phyloP scores from a whole-genome alignment of 2,888 invertebrate genomes.

The Thymelicus lineola region DNA sequence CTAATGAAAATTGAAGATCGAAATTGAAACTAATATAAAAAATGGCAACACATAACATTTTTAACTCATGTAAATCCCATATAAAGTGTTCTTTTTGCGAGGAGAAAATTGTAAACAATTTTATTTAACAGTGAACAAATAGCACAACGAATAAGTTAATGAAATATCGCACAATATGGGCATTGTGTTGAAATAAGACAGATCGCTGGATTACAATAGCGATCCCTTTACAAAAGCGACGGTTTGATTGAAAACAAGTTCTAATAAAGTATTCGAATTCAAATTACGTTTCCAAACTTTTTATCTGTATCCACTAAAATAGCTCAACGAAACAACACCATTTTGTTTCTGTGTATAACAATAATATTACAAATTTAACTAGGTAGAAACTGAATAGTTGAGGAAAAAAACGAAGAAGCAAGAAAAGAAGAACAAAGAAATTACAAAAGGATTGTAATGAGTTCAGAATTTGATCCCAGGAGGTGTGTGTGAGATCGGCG shows the following conservation, averaged over 20 bases:
- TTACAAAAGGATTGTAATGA: too few relatives aligned
- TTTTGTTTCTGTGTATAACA: background rate
- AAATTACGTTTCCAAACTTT: constrained; percentile 6
- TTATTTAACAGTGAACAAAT: background rate
- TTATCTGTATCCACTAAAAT: background rate
- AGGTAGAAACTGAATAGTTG: too few relatives aligned
- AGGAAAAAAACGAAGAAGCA: too few relatives aligned
- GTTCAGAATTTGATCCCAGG: too few relatives aligned
- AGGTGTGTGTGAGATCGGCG: too few relatives aligned
- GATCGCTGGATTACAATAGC: background rate
- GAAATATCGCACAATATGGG: background rate
- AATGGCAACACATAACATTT: too few relatives aligned
- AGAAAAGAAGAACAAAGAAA: too few relatives aligned
- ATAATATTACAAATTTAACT: too few relatives aligned
- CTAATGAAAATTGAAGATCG: too few relatives aligned
- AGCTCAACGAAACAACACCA: background rate
- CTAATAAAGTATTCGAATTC: background rate
- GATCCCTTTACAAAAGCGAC: constrained; percentile 1
- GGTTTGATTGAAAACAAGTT: background rate
- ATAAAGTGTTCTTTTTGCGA: background rate
- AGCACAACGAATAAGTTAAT: background rate
- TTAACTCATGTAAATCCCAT: too few relatives aligned
- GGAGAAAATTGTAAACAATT: background rate
- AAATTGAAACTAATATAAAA: too few relatives aligned
- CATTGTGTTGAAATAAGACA: background rate